Base-by-base conservation (phyloP, 2,888 invertebrate species). In the Dryobotodes eremita region DNA sequence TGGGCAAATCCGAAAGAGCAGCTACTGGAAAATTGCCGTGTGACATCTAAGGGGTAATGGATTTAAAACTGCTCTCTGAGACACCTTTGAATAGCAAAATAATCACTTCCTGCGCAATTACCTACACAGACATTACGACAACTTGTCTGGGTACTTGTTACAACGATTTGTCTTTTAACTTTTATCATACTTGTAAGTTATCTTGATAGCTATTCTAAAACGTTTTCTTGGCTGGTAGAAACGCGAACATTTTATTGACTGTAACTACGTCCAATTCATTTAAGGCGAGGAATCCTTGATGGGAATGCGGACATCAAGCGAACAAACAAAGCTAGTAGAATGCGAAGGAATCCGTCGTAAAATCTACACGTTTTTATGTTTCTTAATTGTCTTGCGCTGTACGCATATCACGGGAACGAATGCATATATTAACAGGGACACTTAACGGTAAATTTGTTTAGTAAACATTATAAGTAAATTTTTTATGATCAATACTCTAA, bases 21-120 rank as follows among this genome's bases (percentile, higher is more conserved):
- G 92, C 95, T 94, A 96, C 94, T 95, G 96, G 95, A 96, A 97
- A 96, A 97, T 96, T 96, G 95, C 93, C 95, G 95, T 96, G 96
- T 93, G 96, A 96, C 96, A 96, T 92, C 90, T 89, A 86, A 89
- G 53, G 86, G 91, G 92, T 96, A 96, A 97, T 96, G 96, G 96
- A 96, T 97, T 96, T 96, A 95, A 94, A 97, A 96, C 94, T 94
- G 92, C 95, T 92, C 89, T 89, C 87, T 89, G 91, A 93, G 93
- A 94, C 95, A 95, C 94, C 94, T 94, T 92, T 92, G 93, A 93
- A 95, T 93, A 93, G 94, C 92, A 92, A 93, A 93, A 94, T 96
- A 96, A 97, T 96, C 94, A 92, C 94, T 96, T 96, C 96, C 96
- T 94, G 94, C 86, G 85, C 92, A 91, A 93, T 94, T 93, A 94